Percentiles rank a stretch among this genome's conserved stretches.
Conservation (phyloP, 2,113 vertebrate genomes). For the Amphiprion percula region DNA sequence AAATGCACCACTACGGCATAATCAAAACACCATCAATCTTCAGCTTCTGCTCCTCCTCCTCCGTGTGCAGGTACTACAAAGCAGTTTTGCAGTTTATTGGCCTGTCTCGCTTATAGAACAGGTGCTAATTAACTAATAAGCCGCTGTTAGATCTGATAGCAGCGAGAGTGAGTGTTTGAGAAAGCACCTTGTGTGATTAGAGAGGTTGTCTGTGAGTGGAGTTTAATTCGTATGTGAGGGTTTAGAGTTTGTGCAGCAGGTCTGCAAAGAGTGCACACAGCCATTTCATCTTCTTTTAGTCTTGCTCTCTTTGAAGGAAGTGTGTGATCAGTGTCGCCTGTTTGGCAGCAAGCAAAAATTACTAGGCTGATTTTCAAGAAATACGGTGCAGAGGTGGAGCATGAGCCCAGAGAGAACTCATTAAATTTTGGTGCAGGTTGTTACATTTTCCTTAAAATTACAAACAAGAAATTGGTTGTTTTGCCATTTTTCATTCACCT, state of each 20-base stretch:
- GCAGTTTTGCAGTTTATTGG: not conserved
- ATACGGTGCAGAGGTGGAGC: too few species aligned
- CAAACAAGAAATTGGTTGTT: too few species aligned
- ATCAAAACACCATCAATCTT: slow-evolving; percentile 3
- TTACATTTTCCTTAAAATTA: too few species aligned
- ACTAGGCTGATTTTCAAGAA: too few species aligned
- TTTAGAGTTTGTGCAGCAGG: not conserved
- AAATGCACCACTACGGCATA: not conserved
- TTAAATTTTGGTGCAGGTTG: too few species aligned
- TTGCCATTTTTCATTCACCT: too few species aligned
- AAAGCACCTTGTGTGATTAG: not conserved
- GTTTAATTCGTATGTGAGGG: slow-evolving; percentile 1
- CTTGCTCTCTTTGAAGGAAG: not conserved
- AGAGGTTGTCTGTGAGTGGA: not conserved
- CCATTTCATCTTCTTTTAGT: not conserved
- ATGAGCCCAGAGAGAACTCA: too few species aligned
- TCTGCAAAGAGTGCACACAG: slow-evolving; percentile 19
- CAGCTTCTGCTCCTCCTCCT: not conserved
- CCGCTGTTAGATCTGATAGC: not conserved
- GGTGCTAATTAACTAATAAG: slow-evolving; percentile 11
- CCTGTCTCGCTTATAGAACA: not conserved
- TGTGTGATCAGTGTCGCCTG: too few species aligned
- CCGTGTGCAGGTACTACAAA: too few species aligned
- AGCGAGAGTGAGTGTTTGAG: not conserved
- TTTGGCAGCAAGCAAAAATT: too few species aligned